Conservation (phyloP, 2,797 vertebrate species). For the Anabacerthia variegaticeps region DNA sequence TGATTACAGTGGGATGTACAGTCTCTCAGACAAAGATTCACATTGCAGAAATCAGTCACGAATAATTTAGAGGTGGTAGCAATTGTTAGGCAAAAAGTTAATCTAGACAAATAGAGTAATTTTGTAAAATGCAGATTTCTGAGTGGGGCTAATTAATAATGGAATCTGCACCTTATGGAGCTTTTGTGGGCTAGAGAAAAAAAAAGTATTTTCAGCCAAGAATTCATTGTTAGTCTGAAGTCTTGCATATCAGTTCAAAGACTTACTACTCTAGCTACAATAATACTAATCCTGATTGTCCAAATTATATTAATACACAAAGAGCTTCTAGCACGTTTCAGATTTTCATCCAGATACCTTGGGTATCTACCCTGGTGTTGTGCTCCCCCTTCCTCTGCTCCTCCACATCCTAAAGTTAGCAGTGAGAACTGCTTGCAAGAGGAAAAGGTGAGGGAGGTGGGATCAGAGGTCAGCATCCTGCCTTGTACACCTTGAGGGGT, state of each 20-base stretch:
- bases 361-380: fast-evolving
- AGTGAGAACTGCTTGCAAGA: not conserved
- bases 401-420: not conserved
- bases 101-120: not conserved
- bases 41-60: not conserved
- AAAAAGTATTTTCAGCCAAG: not conserved
- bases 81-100: not conserved
- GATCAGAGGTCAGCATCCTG: not conserved
- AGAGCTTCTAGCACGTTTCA: fast-evolving
- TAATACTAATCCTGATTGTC: not conserved
- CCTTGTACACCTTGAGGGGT: fast-evolving
- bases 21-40: not conserved
- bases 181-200: not conserved
- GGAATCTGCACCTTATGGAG: not conserved
- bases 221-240: not conserved
- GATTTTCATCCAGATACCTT: fast-evolving
- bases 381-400: not conserved
- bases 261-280: not conserved
- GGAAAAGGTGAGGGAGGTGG: not conserved
- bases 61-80: not conserved
- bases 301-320: not conserved
- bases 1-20: not conserved
- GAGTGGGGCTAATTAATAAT: not conserved
- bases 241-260: not conserved
- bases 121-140: not conserved